A percentile compares a stretch with the other conserved stretches of the same genome.
Evolutionary conservation across 2,113 vertebrate genomes (phyloP).

Genomic region (Pelmatolapia mariae): DNA sequence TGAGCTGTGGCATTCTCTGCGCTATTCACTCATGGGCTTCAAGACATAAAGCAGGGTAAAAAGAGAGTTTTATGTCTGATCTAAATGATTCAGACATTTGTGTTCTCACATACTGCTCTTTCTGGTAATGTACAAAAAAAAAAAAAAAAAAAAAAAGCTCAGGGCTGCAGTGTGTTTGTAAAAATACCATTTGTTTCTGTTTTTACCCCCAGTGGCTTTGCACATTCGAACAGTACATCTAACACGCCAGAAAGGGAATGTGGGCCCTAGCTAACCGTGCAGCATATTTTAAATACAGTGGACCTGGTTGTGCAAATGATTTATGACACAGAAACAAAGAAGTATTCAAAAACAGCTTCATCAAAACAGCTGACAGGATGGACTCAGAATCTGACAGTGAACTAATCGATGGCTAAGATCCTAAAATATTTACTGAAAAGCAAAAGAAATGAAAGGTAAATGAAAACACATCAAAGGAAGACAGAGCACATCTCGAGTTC

Average conservation of each 20-base stretch:
- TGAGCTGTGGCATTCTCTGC: not conserved
- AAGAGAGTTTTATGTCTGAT: not conserved
- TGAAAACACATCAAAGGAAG: not conserved
- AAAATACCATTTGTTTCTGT: not conserved
- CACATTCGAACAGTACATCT: not conserved
- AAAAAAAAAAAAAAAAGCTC: not conserved
- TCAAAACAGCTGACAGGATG: not conserved
- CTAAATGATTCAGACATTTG: not conserved
- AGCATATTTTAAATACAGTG: not conserved
- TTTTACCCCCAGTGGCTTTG: not conserved
- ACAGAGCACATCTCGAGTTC: not conserved
- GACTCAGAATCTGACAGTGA: not conserved
- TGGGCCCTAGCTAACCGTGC: not conserved
- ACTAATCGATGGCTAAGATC: not conserved
- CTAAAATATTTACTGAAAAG: not conserved
- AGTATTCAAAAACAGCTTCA: not conserved
- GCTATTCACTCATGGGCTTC: not conserved
- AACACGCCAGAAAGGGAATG: not conserved
- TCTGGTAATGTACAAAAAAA: not conserved
- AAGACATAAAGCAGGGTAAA: not conserved
- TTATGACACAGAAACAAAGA: not conserved
- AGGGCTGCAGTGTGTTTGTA: not conserved
- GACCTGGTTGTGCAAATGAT: not conserved
- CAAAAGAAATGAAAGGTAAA: not conserved
- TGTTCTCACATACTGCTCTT: not conserved